These are phyloP conservation scores for Lonchura striata DNA, from an alignment of 2,113 vertebrate species.

Conservation along the genomic window DNA sequence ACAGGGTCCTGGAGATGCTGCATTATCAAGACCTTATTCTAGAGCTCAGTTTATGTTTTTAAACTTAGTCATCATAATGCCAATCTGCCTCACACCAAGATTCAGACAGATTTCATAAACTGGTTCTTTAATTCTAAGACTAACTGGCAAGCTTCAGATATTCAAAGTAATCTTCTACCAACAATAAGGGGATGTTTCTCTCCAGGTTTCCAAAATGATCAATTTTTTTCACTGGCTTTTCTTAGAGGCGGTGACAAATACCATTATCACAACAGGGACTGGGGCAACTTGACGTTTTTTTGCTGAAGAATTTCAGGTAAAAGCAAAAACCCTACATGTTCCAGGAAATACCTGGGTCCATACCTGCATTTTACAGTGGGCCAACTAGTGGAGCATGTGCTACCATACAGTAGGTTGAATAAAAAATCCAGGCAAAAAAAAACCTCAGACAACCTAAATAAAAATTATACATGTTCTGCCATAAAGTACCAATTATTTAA, in stretches of 20 bases:
- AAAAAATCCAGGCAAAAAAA: background rate
- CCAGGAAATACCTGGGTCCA: background rate
- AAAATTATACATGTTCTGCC: background rate
- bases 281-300: background rate
- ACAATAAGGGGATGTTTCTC: background rate
- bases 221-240: background rate
- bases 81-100: background rate
- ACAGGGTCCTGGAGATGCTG: fast-evolving
- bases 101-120: background rate
- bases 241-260: background rate
- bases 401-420: background rate
- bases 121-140: background rate
- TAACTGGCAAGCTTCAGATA: background rate
- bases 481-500: background rate
- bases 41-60: background rate
- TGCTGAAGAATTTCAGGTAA: background rate
- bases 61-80: background rate
- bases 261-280: background rate
- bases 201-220: background rate
- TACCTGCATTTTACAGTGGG: background rate
- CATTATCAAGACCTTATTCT: background rate
- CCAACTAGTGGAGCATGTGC: background rate
- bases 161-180: background rate
- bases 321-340: background rate
- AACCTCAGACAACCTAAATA: background rate